Evolutionary conservation across 2,888 invertebrate genomes (phyloP).

Genomic region (Limnephilus auricula): DNA sequence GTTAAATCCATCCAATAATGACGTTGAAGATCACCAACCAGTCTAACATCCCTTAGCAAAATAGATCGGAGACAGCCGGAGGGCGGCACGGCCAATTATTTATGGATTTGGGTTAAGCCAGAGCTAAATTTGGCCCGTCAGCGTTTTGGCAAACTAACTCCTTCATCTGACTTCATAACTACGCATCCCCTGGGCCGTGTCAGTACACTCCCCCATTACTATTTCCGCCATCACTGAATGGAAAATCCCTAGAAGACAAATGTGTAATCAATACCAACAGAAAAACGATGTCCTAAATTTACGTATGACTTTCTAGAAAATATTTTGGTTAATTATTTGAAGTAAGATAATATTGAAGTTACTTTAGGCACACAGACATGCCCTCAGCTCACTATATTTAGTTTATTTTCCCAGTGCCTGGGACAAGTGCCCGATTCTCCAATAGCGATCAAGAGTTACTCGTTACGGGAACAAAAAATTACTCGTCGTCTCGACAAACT

Average conservation of each 20-base stretch:
- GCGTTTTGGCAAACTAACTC: neutral
- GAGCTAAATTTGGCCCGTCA: neutral
- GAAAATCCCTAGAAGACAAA: neutral
- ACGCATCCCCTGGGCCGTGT: neutral
- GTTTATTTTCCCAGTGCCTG: neutral
- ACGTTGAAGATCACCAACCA: neutral
- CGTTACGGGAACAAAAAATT: no score
- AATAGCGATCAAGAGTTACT: no score
- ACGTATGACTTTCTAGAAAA: neutral
- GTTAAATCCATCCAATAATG: neutral
- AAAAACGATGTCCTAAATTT: neutral
- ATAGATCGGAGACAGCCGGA: neutral
- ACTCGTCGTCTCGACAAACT: no score
- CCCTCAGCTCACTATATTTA: neutral
- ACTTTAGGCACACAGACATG: neutral
- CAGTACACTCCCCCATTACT: neutral
- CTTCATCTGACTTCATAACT: neutral
- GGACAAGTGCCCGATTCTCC: no score
- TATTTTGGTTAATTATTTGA: neutral
- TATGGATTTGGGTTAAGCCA: neutral
- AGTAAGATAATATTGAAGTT: neutral
- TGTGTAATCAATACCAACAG: neutral
- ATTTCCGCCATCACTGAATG: neutral
- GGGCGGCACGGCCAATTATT: neutral
- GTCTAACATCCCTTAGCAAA: neutral